Evolutionary conservation across 2,888 invertebrate genomes (phyloP).

Genomic region (Trichopria drosophilae): DNA sequence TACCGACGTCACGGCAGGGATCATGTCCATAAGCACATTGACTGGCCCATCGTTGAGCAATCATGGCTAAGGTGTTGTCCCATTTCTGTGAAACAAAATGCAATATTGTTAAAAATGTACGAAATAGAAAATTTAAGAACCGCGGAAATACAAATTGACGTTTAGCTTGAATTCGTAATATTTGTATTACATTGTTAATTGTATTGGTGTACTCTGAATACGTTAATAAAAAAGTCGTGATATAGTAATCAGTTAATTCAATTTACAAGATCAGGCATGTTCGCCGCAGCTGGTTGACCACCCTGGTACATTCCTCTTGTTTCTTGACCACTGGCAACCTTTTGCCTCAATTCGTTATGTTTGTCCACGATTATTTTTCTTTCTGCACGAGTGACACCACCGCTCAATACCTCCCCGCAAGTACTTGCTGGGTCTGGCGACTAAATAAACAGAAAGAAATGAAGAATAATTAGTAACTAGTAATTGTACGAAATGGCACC

Average conservation of each 20-base stretch:
- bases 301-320: slow-evolving; percentile 38
- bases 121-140: too few relatives aligned
- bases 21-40: slow-evolving; percentile 58
- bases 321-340: slow-evolving; percentile 38
- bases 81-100: slow-evolving; percentile 35
- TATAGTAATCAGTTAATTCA: slow-evolving; percentile 9
- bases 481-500: too few relatives aligned
- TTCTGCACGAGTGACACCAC: too few relatives aligned
- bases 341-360: slow-evolving; percentile 35
- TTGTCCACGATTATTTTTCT: slow-evolving; percentile 18
- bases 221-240: neutral
- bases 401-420: too few relatives aligned
- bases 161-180: too few relatives aligned
- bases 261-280: slow-evolving; percentile 37
- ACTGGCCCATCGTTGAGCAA: slow-evolving; percentile 59
- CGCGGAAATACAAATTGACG: too few relatives aligned
- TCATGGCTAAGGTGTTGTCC: slow-evolving; percentile 52
- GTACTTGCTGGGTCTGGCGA: too few relatives aligned
- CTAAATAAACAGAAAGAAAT: too few relatives aligned
- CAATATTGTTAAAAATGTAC: too few relatives aligned
- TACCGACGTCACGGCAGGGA: slow-evolving; percentile 53
- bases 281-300: slow-evolving; percentile 37
- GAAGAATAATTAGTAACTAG: too few relatives aligned
- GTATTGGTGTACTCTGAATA: too few relatives aligned
- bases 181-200: too few relatives aligned